phyloP scores from a whole-genome alignment of 2,888 invertebrate genomes.

The Lasioglossum leucozonium region DNA sequence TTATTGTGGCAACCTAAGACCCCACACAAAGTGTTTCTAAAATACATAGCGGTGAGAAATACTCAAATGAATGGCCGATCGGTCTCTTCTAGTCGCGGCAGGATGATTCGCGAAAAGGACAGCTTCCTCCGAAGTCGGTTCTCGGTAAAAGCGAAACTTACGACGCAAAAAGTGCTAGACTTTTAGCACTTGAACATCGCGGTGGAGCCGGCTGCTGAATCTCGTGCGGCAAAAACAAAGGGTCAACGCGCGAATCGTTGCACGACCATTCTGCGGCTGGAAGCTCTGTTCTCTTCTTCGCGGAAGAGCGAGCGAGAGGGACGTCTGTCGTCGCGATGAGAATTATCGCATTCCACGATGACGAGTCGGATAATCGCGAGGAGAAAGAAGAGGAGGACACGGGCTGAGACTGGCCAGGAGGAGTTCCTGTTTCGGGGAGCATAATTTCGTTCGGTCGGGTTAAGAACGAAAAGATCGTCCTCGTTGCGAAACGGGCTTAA shows the following conservation, averaged over 20 bases:
- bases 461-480: conserved; percentile 46
- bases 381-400: conserved; percentile 28
- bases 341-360: conserved; percentile 68
- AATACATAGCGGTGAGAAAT: neutral
- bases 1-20: no score
- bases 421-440: conserved; percentile 40
- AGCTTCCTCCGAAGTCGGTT: neutral
- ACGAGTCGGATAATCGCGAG: conserved; percentile 65
- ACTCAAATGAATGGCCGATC: neutral
- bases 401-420: conserved; percentile 32
- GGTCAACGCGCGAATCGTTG: conserved; percentile 12
- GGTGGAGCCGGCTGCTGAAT: neutral
- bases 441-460: conserved; percentile 49
- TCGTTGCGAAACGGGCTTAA: conserved; percentile 52
- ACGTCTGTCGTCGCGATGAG: conserved; percentile 52
- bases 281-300: conserved; percentile 5
- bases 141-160: neutral
- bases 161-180: neutral
- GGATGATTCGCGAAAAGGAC: neutral
- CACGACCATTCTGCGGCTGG: neutral
- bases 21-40: no score
- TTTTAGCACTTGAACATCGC: neutral
- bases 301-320: conserved; percentile 15
- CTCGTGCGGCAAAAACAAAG: neutral
- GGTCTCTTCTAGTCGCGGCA: neutral